Evolutionary conservation across 2,113 vertebrate genomes (phyloP), one percentile per base, ranked within the genome.

Genomic region (Acanthisitta chloris): DNA sequence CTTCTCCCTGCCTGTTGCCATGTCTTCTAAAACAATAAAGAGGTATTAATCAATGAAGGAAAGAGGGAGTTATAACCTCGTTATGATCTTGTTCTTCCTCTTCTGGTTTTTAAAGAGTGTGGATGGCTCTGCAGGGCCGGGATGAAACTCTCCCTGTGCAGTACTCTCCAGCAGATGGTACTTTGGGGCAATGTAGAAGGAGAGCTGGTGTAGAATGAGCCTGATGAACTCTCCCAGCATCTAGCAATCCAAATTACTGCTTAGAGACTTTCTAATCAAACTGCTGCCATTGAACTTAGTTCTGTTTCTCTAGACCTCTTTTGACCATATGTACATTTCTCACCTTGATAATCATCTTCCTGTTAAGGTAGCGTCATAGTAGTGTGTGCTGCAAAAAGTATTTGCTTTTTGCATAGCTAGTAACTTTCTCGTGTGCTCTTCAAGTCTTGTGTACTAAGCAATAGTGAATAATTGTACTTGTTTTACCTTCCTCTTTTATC

Each of bases 121-220:
- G 26, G 24, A 33, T 65, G 31, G 17, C n/a, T 81, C 2, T 55
- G 54, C 9, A 26, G 67, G 69, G 67, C 67, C 64, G n/a, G 29
- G 25, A 54, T 0, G 4, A 25, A 82, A 28, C 33, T 76, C 16
- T 81, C n/a, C 36, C 55, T 43, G 38, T 62, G 55, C 18, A 14
- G 40, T 17, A 3, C 17, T 66, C 24, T 29, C 17, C 21, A 26
- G 12, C 31, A 76, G 34, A 17, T 36, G 57, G 14, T 92, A 28
- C 34, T 64, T 33, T 0, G 0, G 38, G 48, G 8, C 34, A 29
- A 20, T 8, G 20, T 34, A 19, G 18, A 17, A 36, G 49, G 46
- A 55, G 33, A 48, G 17, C 31, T 2, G 3, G 17, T 33, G 15
- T 71, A 26, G 29, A 71, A 3, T 16, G 31, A 88, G 57, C 33